Conservation (phyloP, 30 jellyfish, hydroid and myxozoan species). For the Sanderia malayensis region DNA sequence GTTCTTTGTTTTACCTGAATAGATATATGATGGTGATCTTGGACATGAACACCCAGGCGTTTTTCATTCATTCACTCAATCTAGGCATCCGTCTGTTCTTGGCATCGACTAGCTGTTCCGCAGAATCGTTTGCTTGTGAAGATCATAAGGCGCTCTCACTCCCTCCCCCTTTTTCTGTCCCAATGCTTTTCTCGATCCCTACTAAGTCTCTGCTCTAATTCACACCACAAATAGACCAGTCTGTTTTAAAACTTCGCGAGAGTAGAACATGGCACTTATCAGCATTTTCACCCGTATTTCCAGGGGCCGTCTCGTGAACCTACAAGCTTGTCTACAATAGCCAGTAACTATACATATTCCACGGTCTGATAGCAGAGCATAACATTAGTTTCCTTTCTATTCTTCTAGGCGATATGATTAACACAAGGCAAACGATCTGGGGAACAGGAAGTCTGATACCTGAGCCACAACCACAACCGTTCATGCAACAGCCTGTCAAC, state of each 20-base stretch:
- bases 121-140: constrained; percentile 17
- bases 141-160: too few species aligned
- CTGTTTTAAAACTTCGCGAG: too few species aligned
- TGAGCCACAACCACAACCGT: constrained; percentile 74
- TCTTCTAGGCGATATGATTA: constrained; percentile 43
- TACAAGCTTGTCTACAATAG: too few species aligned
- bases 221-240: too few species aligned
- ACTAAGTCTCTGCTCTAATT: too few species aligned
- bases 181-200: too few species aligned
- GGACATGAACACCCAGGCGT: constrained; percentile 19
- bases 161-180: too few species aligned
- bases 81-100: constrained; percentile 65
- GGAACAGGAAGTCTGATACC: constrained; percentile 57
- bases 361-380: constrained; percentile 81
- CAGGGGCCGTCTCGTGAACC: too few species aligned
- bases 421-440: constrained; percentile 54
- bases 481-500: constrained; percentile 35
- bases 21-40: constrained; percentile 58
- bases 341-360: too few species aligned
- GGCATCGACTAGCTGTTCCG: constrained; percentile 40
- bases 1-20: constrained; percentile 45
- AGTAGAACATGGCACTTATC: too few species aligned
- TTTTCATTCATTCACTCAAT: too few species aligned
- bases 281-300: too few species aligned
- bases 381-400: constrained; percentile 48